Percentiles rank a stretch among this genome's conserved stretches.
These are phyloP conservation scores for Spilosoma lubricipeda DNA, from an alignment of 2,888 invertebrate species.

Conservation along the genomic window DNA sequence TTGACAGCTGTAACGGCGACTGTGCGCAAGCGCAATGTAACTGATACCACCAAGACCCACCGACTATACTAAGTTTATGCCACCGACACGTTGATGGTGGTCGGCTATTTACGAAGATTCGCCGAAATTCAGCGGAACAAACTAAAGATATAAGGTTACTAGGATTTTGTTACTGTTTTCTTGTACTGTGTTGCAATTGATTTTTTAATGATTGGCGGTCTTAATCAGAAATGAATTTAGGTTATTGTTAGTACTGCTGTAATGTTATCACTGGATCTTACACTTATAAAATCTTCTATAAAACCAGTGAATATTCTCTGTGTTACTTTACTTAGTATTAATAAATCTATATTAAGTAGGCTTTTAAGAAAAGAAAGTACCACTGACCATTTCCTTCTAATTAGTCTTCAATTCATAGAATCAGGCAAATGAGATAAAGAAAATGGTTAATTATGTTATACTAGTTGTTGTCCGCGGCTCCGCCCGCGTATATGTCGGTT, in stretches of 20 bases:
- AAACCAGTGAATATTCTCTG: no score
- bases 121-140: slow-evolving; percentile 59
- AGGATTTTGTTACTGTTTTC: slow-evolving; percentile 32
- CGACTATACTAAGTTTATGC: slow-evolving; percentile 21
- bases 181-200: slow-evolving; percentile 15
- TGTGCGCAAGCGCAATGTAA: slow-evolving; percentile 61
- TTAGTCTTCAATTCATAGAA: no score
- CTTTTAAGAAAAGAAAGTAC: not conserved
- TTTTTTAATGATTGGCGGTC: not conserved
- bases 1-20: slow-evolving; percentile 63
- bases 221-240: not conserved
- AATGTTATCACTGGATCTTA: not conserved
- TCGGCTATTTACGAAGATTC: slow-evolving; percentile 70
- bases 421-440: no score
- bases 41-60: slow-evolving; percentile 65
- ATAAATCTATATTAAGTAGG: no score
- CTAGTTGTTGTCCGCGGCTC: no score
- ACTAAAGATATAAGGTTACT: slow-evolving; percentile 60
- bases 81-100: slow-evolving; percentile 60
- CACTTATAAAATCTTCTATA: not conserved
- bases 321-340: not conserved
- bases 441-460: no score
- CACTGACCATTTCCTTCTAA: no score
- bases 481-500: no score
- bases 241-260: not conserved